These are phyloP conservation scores for Steromphala cineraria DNA, from an alignment of 2,888 invertebrate genomes.

Conservation along the genomic window DNA sequence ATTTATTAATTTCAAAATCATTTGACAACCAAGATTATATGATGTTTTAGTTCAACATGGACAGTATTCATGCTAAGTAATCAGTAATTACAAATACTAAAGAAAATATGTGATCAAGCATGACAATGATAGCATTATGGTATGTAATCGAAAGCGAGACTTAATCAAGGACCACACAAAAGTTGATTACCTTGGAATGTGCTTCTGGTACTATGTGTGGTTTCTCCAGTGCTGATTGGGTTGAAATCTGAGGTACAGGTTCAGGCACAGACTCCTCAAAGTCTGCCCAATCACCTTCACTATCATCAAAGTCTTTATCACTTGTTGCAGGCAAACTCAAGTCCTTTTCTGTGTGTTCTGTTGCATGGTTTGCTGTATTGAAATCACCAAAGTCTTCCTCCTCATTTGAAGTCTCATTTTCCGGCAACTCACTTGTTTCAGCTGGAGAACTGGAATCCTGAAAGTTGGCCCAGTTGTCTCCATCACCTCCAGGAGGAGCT, in stretches of 20 bases:
- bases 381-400: constrained; percentile 35
- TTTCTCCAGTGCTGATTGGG: background rate
- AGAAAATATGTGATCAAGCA: too few species aligned
- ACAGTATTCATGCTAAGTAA: too few species aligned
- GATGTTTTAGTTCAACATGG: too few species aligned
- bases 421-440: background rate
- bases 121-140: too few species aligned
- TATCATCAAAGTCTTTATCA: background rate
- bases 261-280: background rate
- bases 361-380: background rate
- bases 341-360: background rate
- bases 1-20: too few species aligned
- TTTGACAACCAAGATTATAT: too few species aligned
- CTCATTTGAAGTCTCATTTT: background rate
- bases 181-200: background rate
- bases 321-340: constrained; percentile 12
- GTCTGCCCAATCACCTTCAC: constrained; percentile 26
- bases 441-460: background rate
- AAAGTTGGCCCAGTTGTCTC: constrained; percentile 45
- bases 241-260: background rate
- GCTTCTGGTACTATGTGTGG: background rate
- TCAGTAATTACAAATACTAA: too few species aligned
- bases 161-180: too few species aligned
- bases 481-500: constrained; percentile 10
- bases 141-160: too few species aligned